phyloP scores from a whole-genome alignment of 2,797 vertebrate species.

The Sebastes cheni region DNA sequence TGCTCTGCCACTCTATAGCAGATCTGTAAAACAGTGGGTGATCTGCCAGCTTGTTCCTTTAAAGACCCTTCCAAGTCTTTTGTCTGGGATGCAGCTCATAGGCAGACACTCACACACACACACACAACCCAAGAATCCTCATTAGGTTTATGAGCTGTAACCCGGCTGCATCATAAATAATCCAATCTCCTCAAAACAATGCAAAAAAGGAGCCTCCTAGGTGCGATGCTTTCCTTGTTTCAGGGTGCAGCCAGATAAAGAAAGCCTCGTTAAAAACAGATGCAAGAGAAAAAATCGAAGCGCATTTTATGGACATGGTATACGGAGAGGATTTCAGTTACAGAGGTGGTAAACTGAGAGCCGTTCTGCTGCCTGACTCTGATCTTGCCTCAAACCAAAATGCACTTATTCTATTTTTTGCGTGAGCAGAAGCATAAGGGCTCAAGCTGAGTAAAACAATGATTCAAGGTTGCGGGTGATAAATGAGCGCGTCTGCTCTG shows the following conservation, averaged over 20 bases:
- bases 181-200: constrained; percentile 65
- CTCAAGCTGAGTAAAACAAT: constrained; percentile 80
- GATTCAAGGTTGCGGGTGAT: constrained; percentile 81
- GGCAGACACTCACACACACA: background rate
- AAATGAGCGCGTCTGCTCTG: constrained; percentile 77
- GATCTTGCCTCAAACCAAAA: constrained; percentile 63
- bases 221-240: constrained; percentile 44
- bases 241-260: constrained; percentile 36
- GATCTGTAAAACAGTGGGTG: constrained; percentile 64
- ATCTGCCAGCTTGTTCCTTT: constrained; percentile 48
- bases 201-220: constrained; percentile 45
- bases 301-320: constrained; percentile 25
- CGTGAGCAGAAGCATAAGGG: constrained; percentile 64
- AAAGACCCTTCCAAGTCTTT: constrained; percentile 53
- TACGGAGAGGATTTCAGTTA: constrained; percentile 32
- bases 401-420: constrained; percentile 63
- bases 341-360: constrained; percentile 31
- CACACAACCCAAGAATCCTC: constrained; percentile 46
- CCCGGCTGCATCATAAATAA: constrained; percentile 71
- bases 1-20: constrained; percentile 36
- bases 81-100: constrained; percentile 45
- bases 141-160: constrained; percentile 73
- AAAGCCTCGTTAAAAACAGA: constrained; percentile 32
- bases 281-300: constrained; percentile 20
- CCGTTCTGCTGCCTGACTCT: constrained; percentile 24